Evolutionary conservation across 92 coral and sea anemone genomes (phyloP).

Genomic region (Virgularia gustaviana): DNA sequence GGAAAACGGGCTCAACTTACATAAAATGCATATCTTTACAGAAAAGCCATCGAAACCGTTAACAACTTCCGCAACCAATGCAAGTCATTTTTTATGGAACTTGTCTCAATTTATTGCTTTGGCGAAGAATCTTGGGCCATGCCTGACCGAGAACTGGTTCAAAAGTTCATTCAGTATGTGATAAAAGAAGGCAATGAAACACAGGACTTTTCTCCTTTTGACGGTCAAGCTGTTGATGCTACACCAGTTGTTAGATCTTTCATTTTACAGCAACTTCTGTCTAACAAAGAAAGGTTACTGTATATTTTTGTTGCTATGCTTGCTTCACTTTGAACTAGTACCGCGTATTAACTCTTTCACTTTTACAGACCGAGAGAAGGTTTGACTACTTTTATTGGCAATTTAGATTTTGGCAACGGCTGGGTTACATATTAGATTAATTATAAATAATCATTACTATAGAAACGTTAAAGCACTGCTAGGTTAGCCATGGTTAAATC

Average conservation of each 20-base stretch:
- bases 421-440: too few relatives aligned
- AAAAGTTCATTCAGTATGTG: conserved; percentile 70
- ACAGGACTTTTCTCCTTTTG: conserved; percentile 72
- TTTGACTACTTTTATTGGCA: too few relatives aligned
- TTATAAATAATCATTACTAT: too few relatives aligned
- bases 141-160: conserved; percentile 62
- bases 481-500: too few relatives aligned
- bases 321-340: too few relatives aligned
- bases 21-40: neutral
- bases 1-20: too few relatives aligned
- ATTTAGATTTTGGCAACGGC: too few relatives aligned
- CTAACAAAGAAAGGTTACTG: neutral
- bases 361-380: too few relatives aligned
- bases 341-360: too few relatives aligned
- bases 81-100: conserved; percentile 83
- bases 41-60: conserved; percentile 50
- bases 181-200: conserved; percentile 56
- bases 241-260: conserved; percentile 85
- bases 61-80: conserved; percentile 71
- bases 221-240: conserved; percentile 71
- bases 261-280: conserved; percentile 65
- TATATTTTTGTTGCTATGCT: neutral
- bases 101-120: conserved; percentile 73
- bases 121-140: conserved; percentile 52
- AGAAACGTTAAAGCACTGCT: too few relatives aligned